Evolutionary conservation across 37 sponge, comb jelly and placozoan species (phyloP), one percentile per base, ranked within the genome.

Genomic region (Corticium candelabrum): DNA sequence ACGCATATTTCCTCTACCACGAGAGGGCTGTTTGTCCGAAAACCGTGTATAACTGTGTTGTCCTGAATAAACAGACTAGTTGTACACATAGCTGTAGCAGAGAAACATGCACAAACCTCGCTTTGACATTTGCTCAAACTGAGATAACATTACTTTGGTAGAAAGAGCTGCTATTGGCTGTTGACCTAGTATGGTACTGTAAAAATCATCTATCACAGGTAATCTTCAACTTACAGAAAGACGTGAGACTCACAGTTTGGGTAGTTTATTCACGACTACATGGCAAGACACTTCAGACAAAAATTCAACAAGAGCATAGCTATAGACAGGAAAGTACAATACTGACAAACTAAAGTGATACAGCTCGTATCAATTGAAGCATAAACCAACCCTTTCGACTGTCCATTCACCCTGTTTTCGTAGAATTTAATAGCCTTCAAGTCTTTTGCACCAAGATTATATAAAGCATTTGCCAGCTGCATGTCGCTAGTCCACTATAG

Each of bases 341-440:
- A 3, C 34, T 43, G 27, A 77, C 2, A 57, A 50, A 41, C 31
- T 11, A 50, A 3, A 67, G 7, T 50, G 3, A 3, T 56, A 2
- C 30, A 77, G 68, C 56, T 40, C 56, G 74, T 41, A 67, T 79
- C 74, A 31, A 56, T 39, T 35, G 75, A 76, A 57, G 78, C 78
- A 39, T 80, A 75, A 2, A 31, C 89, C 37, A 38, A 93, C 94
- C 98, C 98, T 41, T 96, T 96, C 34, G 91, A 93, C 50, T 96
- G 98, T 34, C 98, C 98, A 69, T 96, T 96, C 0, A 90, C 81
- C 78, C 94, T 82, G 85, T 92, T 96, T 81, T 96, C 98, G 41
- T 83, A 96, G 41, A 96, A 88, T 78, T 90, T 90, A 76, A 96
- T 67, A 50, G 82, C 78, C 1, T 34, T 50, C 3, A 96, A 83